Conservation (phyloP, 2,797 vertebrate species). For the Myoxocephalus aenaeus region DNA sequence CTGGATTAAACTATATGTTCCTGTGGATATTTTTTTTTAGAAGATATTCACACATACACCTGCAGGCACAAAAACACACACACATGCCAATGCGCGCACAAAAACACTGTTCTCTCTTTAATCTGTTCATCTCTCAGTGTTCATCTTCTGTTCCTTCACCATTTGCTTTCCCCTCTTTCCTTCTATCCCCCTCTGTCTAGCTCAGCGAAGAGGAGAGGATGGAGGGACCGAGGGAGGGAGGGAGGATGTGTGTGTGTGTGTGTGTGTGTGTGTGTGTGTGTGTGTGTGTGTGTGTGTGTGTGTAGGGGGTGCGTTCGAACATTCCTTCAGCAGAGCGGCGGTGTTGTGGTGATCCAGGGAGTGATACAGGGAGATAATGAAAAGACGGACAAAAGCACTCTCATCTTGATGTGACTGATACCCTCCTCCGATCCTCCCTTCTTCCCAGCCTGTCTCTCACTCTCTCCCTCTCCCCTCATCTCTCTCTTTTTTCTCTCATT, state of each 20-base stretch:
- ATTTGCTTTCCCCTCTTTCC: conserved; percentile 64
- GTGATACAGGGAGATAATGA: conserved; percentile 89
- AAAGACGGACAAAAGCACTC: conserved; percentile 90
- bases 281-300: conserved; percentile 51
- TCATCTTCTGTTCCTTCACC: conserved; percentile 65
- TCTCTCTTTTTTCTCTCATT: conserved; percentile 65
- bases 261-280: conserved; percentile 54
- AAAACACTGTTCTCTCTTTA: conserved; percentile 57
- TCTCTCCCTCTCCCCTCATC: conserved; percentile 54
- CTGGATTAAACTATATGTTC: conserved; percentile 21
- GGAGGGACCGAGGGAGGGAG: conserved; percentile 65
- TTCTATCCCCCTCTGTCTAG: conserved; percentile 59
- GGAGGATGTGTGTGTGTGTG: conserved; percentile 58
- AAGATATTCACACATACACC: conserved; percentile 30
- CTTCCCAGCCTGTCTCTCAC: conserved; percentile 56
- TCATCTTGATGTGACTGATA: conserved; percentile 86
- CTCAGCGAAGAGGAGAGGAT: conserved; percentile 83
- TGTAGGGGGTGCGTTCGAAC: conserved; percentile 80
- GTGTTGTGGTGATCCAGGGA: conserved; percentile 87
- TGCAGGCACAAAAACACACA: conserved; percentile 28
- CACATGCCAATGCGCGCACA: conserved; percentile 13
- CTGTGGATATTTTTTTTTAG: conserved; percentile 27
- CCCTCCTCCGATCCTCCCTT: conserved; percentile 74
- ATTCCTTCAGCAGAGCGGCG: conserved; percentile 83
- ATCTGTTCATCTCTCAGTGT: conserved; percentile 66